These are phyloP conservation scores for Ochotona curzoniae DNA, from an alignment of 2,113 vertebrate species.

Conservation along the genomic window DNA sequence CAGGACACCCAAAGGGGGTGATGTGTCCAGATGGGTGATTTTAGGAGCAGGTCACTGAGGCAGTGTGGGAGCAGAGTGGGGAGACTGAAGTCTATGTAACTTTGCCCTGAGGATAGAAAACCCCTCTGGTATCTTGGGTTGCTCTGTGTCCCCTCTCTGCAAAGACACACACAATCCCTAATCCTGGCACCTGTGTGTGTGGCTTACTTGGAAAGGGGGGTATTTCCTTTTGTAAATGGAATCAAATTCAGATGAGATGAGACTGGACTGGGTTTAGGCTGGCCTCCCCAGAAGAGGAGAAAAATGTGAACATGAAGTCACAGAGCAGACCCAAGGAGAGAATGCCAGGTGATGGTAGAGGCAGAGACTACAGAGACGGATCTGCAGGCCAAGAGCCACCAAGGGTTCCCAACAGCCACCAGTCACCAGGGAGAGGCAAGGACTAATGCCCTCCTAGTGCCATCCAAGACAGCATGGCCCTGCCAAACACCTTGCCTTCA, in stretches of 20 bases:
- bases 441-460: not conserved
- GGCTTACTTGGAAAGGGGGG: not conserved
- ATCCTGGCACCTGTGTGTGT: too few relatives aligned
- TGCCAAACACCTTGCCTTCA: not conserved
- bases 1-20: not conserved
- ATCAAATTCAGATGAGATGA: not conserved
- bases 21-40: not conserved
- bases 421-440: not conserved
- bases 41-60: not conserved
- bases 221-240: not conserved
- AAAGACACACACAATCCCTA: not conserved
- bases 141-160: not conserved
- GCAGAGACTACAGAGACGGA: rapidly evolving
- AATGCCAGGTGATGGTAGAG: not conserved
- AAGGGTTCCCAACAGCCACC: not conserved
- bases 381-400: not conserved
- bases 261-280: not conserved
- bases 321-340: not conserved
- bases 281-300: not conserved
- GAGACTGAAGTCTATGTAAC: not conserved
- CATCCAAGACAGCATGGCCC: not conserved
- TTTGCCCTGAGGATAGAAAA: not conserved
- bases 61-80: not conserved
- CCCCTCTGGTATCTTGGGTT: not conserved
- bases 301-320: not conserved